phyloP scores from a whole-genome alignment of 2,113 vertebrate genomes.

The Tupaia tana region DNA sequence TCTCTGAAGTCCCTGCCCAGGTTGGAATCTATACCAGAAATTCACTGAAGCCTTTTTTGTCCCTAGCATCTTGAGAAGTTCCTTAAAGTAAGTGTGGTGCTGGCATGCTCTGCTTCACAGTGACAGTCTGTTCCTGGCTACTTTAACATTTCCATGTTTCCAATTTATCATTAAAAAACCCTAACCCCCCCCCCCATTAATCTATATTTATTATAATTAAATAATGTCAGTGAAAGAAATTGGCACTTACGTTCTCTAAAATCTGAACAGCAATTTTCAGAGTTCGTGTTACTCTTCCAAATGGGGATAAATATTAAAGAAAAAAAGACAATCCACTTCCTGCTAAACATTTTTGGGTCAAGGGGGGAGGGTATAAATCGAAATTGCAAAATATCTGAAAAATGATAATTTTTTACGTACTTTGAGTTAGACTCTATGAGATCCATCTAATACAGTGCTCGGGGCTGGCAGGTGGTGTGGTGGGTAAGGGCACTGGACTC shows the following conservation, averaged over 20 bases:
- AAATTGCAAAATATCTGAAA: background rate
- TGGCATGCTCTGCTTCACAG: background rate
- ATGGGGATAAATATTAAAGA: background rate
- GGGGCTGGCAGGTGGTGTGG: too few relatives aligned
- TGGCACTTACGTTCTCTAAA: background rate
- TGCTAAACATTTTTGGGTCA: background rate
- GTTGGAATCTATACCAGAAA: slow-evolving; percentile 20
- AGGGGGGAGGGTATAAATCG: background rate
- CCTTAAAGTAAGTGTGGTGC: background rate
- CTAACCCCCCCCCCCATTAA: background rate
- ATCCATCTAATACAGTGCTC: background rate
- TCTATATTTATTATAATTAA: background rate
- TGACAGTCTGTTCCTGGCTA: background rate
- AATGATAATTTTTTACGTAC: slow-evolving; percentile 5
- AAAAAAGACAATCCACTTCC: background rate
- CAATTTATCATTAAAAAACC: slow-evolving; percentile 8
- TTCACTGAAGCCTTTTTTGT: background rate
- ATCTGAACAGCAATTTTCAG: slow-evolving; percentile 23
- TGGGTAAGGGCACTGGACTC: too few relatives aligned
- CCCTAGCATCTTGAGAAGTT: background rate
- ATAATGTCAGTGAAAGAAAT: background rate
- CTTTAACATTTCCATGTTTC: background rate
- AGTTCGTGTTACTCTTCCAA: background rate
- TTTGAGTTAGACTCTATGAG: background rate
- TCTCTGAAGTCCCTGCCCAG: background rate